Percentiles rank a stretch among this genome's conserved stretches.
Conservation (phyloP, 1,140 invertebrate species). For the Ostrea denselamellosa region DNA sequence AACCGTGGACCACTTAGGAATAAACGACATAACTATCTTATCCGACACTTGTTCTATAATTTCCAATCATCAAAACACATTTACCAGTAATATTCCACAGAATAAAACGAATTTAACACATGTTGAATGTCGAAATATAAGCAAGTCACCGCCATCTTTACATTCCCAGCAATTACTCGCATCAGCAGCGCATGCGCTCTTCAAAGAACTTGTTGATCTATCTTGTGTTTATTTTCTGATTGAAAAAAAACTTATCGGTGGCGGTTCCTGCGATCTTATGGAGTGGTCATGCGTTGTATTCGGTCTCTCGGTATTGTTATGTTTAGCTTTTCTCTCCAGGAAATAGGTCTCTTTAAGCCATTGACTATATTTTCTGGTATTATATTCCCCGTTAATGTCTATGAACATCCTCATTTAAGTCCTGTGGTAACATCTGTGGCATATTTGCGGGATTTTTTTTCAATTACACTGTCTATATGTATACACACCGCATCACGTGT, state of each 20-base stretch:
- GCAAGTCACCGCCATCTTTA: constrained; percentile 53
- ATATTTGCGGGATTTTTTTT: constrained; percentile 29
- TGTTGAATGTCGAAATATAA: constrained; percentile 48
- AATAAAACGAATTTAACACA: constrained; percentile 42
- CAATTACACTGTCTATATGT: constrained; percentile 38
- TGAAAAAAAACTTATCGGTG: constrained; percentile 47
- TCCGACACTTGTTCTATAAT: constrained; percentile 6
- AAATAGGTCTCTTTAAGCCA: constrained; percentile 13
- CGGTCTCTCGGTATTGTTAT: neutral
- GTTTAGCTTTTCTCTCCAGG: neutral
- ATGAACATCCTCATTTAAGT: neutral
- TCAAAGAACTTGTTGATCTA: constrained; percentile 49
- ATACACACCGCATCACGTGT: constrained; percentile 11
- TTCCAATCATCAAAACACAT: constrained; percentile 28
- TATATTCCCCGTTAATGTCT: neutral
- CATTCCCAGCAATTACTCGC: constrained; percentile 53
- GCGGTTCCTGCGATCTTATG: neutral
- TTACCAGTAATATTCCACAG: neutral
- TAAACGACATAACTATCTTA: constrained; percentile 45
- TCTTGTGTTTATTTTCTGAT: constrained; percentile 48
- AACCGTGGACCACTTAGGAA: constrained; percentile 1
- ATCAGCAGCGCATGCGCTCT: constrained; percentile 51
- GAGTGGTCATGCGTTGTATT: neutral
- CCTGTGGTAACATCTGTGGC: neutral
- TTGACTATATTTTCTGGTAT: constrained; percentile 1